phyloP scores from a whole-genome alignment of 2,797 vertebrate species.

The Masticophis lateralis region DNA sequence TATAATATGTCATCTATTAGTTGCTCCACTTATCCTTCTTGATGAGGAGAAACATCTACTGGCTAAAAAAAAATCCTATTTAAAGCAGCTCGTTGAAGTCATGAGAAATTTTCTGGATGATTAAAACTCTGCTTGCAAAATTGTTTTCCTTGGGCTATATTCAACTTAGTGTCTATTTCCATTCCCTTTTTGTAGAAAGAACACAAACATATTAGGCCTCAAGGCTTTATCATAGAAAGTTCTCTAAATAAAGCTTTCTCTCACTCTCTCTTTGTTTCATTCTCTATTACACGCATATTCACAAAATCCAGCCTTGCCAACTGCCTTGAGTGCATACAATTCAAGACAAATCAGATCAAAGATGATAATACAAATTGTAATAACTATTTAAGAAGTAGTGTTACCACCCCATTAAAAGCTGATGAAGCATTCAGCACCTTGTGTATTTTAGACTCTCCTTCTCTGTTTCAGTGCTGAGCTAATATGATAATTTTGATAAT shows the following conservation, averaged over 20 bases:
- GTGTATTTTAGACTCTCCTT: slow-evolving; percentile 28
- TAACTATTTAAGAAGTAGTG: slow-evolving; percentile 34
- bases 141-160: slow-evolving; percentile 61
- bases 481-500: slow-evolving; percentile 50
- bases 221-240: slow-evolving; percentile 45
- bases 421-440: slow-evolving; percentile 31
- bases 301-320: slow-evolving; percentile 52
- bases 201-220: slow-evolving; percentile 17
- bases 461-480: slow-evolving; percentile 37
- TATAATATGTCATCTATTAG: neutral
- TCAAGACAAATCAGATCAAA: slow-evolving; percentile 49
- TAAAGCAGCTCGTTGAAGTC: slow-evolving; percentile 41
- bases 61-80: slow-evolving; percentile 36
- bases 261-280: slow-evolving; percentile 41
- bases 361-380: slow-evolving; percentile 18
- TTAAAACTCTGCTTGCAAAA: slow-evolving; percentile 47
- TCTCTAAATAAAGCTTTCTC: slow-evolving; percentile 60
- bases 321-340: slow-evolving; percentile 40
- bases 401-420: slow-evolving; percentile 46
- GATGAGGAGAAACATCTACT: neutral
- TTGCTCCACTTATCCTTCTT: neutral
- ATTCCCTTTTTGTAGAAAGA: slow-evolving; percentile 55
- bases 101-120: slow-evolving; percentile 56
- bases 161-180: slow-evolving; percentile 54
- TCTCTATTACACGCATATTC: rapidly evolving